Percentiles rank a stretch among this genome's conserved stretches.
These are phyloP conservation scores for Acanthococcus lagerstroemiae DNA, from an alignment of 2,888 invertebrate species.

Conservation along the genomic window DNA sequence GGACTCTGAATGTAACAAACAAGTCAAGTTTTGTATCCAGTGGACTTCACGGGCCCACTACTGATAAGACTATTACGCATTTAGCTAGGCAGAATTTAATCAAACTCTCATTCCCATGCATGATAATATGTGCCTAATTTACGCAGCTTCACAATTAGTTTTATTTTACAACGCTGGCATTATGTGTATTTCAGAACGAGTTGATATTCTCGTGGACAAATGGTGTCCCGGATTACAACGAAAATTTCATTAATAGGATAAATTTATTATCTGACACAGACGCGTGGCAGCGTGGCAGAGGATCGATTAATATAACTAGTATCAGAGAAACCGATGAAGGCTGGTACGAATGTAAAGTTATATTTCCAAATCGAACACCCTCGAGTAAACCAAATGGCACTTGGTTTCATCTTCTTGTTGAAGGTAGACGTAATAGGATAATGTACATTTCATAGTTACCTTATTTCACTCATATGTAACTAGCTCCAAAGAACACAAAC, in stretches of 20 bases:
- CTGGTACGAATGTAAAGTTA: slow-evolving; percentile 81
- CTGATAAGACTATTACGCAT: too few relatives aligned
- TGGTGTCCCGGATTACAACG: slow-evolving; percentile 55
- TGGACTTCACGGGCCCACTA: too few relatives aligned
- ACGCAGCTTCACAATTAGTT: too few relatives aligned
- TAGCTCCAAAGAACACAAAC: too few relatives aligned
- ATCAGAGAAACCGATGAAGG: slow-evolving; percentile 82
- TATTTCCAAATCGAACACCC: slow-evolving; percentile 80
- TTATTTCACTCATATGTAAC: too few relatives aligned
- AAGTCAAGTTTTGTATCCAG: too few relatives aligned
- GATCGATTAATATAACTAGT: slow-evolving; percentile 72
- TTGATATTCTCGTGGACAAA: slow-evolving; percentile 74
- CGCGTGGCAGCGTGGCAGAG: slow-evolving; percentile 49
- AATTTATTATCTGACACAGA: slow-evolving; percentile 44
- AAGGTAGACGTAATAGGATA: too few relatives aligned
- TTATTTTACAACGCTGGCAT: too few relatives aligned
- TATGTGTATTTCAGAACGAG: slow-evolving; percentile 53
- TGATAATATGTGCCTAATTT: too few relatives aligned
- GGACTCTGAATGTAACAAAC: too few relatives aligned
- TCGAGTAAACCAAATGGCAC: slow-evolving; percentile 78
- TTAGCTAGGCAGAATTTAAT: too few relatives aligned
- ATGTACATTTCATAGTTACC: too few relatives aligned
- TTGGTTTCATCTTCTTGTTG: slow-evolving; percentile 77
- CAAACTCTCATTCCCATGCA: not conserved
- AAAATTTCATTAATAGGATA: slow-evolving; percentile 63